Base-by-base conservation (phyloP, 2,888 invertebrate species). In the Oeneis ivallda region DNA sequence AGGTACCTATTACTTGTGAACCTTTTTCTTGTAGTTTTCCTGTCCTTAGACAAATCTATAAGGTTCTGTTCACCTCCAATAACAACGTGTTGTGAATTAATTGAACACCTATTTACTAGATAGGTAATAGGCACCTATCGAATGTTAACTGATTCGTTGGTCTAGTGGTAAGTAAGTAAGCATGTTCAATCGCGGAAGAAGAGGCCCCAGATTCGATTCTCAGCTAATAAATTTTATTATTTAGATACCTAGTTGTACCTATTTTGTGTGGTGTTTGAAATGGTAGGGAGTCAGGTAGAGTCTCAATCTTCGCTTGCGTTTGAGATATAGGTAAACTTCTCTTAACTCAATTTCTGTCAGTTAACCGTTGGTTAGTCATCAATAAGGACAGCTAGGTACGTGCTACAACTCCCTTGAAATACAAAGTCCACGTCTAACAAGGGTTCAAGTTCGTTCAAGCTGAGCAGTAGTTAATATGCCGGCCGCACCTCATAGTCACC, bases 401-500 rank as follows among this genome's bases (percentile, higher is more conserved):
- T n/a, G n/a, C n/a, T 41, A 39, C 32, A 34, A 7, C 11, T 56
- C 56, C 41, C 19, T 41, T 41, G 41, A 41, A 41, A 19, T 13
- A 19, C 8, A 15, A 53, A 41, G 17, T 39, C 10, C 41, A 56
- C 39, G 39, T 17, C 39, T 39, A 54, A 37, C 59, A 37, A 37
- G 59, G 49, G 67, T 67, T 67, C 67, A 67, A 67, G 64, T 67
- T 64, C 61, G 61, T 47, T 57, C 64, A 64, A 34, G 37, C 47
- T 45, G 26, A 39, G 34, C 52, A 61, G 56, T 62, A 62, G 64
- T 67, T 67, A 67, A 45, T 67, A 67, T 67, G 64, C 67, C 61
- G 57, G 45, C n/a, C 56, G 50, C 62, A 56, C 50, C 56, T 43
- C 41, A 37, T 39, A 45, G 10, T 26, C 57, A 19, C 50, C 52